Evolutionary conservation across 2,113 vertebrate genomes (phyloP), one percentile per base, ranked within the genome.

Genomic region (Rhinichthys klamathensis): DNA sequence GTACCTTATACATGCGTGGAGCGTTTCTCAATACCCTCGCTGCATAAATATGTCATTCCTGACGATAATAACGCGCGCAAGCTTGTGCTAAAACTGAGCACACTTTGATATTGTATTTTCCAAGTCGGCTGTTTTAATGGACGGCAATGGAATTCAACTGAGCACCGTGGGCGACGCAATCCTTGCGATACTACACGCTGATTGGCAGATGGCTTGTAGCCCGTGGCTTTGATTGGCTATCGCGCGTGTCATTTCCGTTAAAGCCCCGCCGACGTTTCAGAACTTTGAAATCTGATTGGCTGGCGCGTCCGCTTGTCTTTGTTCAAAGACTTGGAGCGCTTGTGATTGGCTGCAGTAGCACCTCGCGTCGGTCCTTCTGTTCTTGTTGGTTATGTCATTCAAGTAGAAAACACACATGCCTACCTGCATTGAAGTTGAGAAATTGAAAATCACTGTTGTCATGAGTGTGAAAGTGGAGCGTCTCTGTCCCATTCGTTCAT

Each of bases 91-190:
- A 81, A 72, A 46, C 78, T 78, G 65, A 81, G 76, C 80, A 87
- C 80, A 85, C 86, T 77, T 89, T 65, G 89, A 90, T 92, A 91
- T 90, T 88, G 91, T 90, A 90, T 93, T 93, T 86, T 84, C 82
- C 85, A 87, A 94, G 92, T 93, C 90, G 70, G 80, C 86, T 88
- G 91, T 93, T 93, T 93, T 93, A 91, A 94, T 94, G 92, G 90
- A 94, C 93, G 93, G 94, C 94, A 89, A 89, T 91, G 93, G 93
- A 95, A 94, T 95, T 95, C 92, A 92, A 93, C 92, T 89, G 92
- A 90, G 89, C 88, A 92, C 91, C 75, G 90, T 83, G 90, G 90
- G 83, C 82, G 83, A 81, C 38, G 80, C 16, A 88, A 91, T 89
- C 61, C 93, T 92, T 90, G 77, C 93, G 90, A 86, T 75, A 60